Evolutionary conservation across 2,888 invertebrate species (phyloP).

Genomic region (Blera fallax): DNA sequence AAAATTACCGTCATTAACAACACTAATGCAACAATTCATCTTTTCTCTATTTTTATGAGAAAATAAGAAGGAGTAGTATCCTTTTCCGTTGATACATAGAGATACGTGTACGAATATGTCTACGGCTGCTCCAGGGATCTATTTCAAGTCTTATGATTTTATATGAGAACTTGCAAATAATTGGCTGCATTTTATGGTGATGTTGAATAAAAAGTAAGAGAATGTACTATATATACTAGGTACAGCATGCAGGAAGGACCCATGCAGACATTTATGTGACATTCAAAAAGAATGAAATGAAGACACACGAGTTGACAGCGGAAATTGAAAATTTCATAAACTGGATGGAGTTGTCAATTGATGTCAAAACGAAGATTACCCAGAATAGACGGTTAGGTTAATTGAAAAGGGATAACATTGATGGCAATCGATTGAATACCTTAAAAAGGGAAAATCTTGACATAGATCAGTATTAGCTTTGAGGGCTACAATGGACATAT

Average conservation of each 20-base stretch:
- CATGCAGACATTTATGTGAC: not conserved
- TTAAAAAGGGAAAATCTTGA: not conserved
- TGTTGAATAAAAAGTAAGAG: not conserved
- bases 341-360: constrained; percentile 16
- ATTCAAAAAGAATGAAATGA: not conserved
- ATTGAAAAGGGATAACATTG: constrained; percentile 1
- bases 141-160: not conserved
- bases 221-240: not conserved
- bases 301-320: constrained; percentile 8
- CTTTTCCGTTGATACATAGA: not conserved
- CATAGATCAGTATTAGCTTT: not conserved
- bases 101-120: not conserved
- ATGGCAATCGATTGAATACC: not conserved
- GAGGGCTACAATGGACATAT: not conserved
- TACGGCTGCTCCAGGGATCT: not conserved
- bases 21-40: constrained; percentile 19
- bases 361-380: constrained; percentile 1
- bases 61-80: not conserved
- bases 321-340: constrained; percentile 40
- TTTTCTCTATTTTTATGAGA: not conserved
- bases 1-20: constrained; percentile 48
- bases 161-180: not conserved
- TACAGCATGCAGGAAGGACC: not conserved
- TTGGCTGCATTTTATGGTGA: not conserved
- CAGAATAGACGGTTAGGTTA: not conserved